Conservation (phyloP, 2,113 vertebrate genomes). For the Nothoprocta perdicaria region DNA sequence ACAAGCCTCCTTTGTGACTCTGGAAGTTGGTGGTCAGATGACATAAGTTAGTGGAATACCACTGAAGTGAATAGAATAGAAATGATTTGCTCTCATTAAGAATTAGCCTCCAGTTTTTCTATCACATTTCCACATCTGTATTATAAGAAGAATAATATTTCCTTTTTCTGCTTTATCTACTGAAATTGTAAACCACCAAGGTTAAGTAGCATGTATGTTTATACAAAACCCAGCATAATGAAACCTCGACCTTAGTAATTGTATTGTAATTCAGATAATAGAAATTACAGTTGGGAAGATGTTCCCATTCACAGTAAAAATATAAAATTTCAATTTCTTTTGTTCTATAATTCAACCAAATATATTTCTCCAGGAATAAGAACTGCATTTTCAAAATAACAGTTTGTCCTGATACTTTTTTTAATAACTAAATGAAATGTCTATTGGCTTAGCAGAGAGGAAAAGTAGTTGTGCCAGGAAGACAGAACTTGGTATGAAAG, state of each 20-base stretch:
- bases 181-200: background rate
- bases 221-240: background rate
- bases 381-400: background rate
- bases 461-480: background rate
- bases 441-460: background rate
- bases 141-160: background rate
- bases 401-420: background rate
- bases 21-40: background rate
- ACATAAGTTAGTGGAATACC: background rate
- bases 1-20: background rate
- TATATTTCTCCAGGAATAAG: background rate
- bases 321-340: background rate
- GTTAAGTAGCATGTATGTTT: background rate
- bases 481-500: background rate
- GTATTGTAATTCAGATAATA: background rate
- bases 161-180: background rate
- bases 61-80: background rate
- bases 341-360: background rate
- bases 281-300: background rate
- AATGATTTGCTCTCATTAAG: background rate
- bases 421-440: background rate
- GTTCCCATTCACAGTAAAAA: background rate
- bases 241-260: background rate
- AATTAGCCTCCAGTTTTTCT: background rate
- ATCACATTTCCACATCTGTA: background rate